Conservation (phyloP, 2,797 vertebrate genomes). For the Gallinago nigripennis region DNA sequence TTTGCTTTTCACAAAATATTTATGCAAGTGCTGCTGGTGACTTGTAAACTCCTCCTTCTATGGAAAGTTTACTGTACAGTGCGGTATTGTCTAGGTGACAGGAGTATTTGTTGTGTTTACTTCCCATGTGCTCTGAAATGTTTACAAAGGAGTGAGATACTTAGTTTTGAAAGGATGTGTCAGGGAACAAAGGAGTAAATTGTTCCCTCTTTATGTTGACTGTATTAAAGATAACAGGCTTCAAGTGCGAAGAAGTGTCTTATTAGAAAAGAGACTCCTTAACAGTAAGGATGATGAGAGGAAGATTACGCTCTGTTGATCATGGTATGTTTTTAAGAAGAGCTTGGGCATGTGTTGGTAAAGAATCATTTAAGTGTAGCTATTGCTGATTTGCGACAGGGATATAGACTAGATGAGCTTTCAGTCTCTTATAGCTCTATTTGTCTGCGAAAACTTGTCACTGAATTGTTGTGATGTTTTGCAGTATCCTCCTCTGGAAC, state of each 20-base stretch:
- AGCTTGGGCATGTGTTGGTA: neutral
- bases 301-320: rapidly evolving
- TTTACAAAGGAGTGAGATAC: neutral
- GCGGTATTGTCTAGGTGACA: neutral
- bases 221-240: neutral
- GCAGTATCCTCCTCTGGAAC: neutral
- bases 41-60: neutral
- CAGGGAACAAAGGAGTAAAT: neutral
- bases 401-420: no score
- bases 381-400: neutral
- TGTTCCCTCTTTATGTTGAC: neutral
- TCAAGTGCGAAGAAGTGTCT: neutral
- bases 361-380: neutral
- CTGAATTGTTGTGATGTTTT: neutral
- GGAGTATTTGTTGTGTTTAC: neutral
- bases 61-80: neutral
- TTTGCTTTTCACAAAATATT: neutral
- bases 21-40: neutral
- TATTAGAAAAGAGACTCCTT: neutral
- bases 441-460: neutral
- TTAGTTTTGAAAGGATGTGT: neutral
- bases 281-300: neutral
- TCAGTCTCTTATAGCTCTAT: neutral
- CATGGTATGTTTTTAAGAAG: neutral
- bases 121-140: neutral